Evolutionary conservation across 2,888 invertebrate species (phyloP), one percentile per base, ranked within the genome.

Genomic region (Sesia bembeciformis): DNA sequence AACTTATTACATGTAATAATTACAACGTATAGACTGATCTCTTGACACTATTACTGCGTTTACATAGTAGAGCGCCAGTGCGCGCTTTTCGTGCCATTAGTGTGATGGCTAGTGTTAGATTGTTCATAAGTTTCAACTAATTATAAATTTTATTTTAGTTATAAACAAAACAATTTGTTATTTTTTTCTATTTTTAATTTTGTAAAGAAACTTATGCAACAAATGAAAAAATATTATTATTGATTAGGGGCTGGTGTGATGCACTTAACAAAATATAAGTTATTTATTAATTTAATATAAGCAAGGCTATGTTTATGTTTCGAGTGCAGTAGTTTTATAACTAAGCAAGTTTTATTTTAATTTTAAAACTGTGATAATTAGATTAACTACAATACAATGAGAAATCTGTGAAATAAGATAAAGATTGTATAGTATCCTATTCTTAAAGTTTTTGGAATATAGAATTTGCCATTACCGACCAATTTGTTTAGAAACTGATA

Each of bases 341-440:
- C 63, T 66, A 70, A 62, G 70, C 66, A 74, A 74, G 71, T 77
- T 68, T 84, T 84, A 85, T 78, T 81, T 84, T 86, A 75, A 83
- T 81, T 78, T 80, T 84, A 75, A 76, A 88, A 81, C 89, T 89
- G 89, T 89, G 89, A 89, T 89, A 89, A 84, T 87, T 87, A 86
- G 84, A 70, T 76, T 84, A 79, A 78, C 84, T 72, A 63, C 63
- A 67, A 67, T 72, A 64, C 63, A 66, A 62, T 61, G 63, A 72
- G 67, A 67, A 66, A 60, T 63, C 60, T 39, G 50, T 23, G 23
- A 23, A 23, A 23, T 23, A 23, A 23, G 23, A 23, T 23, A 23
- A 23, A 23, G 23, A 23, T 23, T 23, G 23, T 23, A 23, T 23
- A 23, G 23, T 23, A 23, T 23, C 23, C 23, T 23, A 23, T 23